Evolutionary conservation across 2,888 invertebrate genomes (phyloP).

Genomic region (Cecidostiba fungosa): DNA sequence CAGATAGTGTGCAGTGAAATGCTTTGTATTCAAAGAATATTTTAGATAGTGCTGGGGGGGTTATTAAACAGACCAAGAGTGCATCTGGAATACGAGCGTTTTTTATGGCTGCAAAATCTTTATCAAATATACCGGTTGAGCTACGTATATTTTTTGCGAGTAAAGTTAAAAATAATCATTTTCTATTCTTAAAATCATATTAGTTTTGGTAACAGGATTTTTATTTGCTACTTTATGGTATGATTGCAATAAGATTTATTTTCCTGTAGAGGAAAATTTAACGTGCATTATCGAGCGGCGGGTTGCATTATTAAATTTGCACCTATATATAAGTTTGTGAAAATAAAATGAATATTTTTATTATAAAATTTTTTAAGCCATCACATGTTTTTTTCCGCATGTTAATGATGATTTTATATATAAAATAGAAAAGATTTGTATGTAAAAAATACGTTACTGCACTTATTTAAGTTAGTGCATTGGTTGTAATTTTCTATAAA

Average conservation of each 20-base stretch:
- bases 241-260: constrained; percentile 45
- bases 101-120: constrained; percentile 53
- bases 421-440: constrained; percentile 56
- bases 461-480: constrained; percentile 34
- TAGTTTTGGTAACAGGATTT: constrained; percentile 52
- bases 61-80: constrained; percentile 39
- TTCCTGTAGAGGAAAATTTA: constrained; percentile 43
- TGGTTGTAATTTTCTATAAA: constrained; percentile 39
- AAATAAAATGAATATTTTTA: constrained; percentile 61
- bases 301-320: constrained; percentile 58
- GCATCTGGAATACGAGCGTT: constrained; percentile 41
- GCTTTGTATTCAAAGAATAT: constrained; percentile 47
- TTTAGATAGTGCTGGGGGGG: constrained; percentile 21
- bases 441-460: constrained; percentile 26
- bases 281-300: constrained; percentile 20
- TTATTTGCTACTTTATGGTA: constrained; percentile 63
- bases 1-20: neutral
- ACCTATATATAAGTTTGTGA: constrained; percentile 47
- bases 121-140: constrained; percentile 30
- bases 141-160: constrained; percentile 32
- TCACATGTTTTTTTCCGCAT: constrained; percentile 24
- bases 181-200: constrained; percentile 45
- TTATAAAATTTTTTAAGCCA: constrained; percentile 50
- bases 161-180: constrained; percentile 40
- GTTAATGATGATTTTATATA: constrained; percentile 48